A percentile compares a stretch with the other conserved stretches of the same genome.
Conservation (phyloP, 1,140 invertebrate species). For the Choristoneura fumiferana region DNA sequence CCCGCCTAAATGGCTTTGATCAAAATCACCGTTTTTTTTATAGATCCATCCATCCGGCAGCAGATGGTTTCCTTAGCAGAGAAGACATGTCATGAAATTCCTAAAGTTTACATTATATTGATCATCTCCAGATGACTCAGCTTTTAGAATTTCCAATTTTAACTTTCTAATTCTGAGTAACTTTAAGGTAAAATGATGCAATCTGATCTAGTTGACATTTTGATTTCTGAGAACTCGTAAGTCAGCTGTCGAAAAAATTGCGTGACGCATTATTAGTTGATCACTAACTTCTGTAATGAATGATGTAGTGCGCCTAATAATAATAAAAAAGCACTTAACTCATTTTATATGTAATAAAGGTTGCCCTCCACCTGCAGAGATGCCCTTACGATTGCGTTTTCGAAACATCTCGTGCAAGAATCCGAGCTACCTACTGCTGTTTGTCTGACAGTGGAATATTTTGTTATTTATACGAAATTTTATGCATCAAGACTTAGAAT, state of each 20-base stretch:
- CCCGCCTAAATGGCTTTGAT: too few relatives aligned
- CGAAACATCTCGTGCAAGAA: slow-evolving; percentile 62
- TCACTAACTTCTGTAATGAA: not conserved
- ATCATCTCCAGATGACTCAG: not conserved
- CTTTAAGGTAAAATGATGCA: not conserved
- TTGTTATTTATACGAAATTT: not conserved
- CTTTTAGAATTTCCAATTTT: slow-evolving; percentile 6
- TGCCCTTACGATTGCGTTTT: slow-evolving; percentile 63
- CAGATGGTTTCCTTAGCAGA: too few relatives aligned
- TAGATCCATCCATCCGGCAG: too few relatives aligned
- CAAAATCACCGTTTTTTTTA: too few relatives aligned
- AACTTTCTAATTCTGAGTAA: not conserved
- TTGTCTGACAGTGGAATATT: not conserved
- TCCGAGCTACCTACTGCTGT: slow-evolving; percentile 32
- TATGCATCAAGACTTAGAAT: too few relatives aligned
- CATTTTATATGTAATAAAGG: slow-evolving; percentile 41
- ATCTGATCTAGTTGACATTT: not conserved
- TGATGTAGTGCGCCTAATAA: slow-evolving; percentile 18
- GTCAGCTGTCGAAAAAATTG: too few relatives aligned
- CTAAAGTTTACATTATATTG: too few relatives aligned
- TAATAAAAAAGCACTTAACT: slow-evolving; percentile 44
- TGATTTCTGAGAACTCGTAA: not conserved
- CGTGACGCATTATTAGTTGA: too few relatives aligned
- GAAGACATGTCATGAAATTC: too few relatives aligned
- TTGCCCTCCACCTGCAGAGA: slow-evolving; percentile 46